A percentile compares a stretch with the other conserved stretches of the same genome.
These are phyloP conservation scores for Sitodiplosis mosellana DNA, from an alignment of 1,140 invertebrate species.

Conservation along the genomic window DNA sequence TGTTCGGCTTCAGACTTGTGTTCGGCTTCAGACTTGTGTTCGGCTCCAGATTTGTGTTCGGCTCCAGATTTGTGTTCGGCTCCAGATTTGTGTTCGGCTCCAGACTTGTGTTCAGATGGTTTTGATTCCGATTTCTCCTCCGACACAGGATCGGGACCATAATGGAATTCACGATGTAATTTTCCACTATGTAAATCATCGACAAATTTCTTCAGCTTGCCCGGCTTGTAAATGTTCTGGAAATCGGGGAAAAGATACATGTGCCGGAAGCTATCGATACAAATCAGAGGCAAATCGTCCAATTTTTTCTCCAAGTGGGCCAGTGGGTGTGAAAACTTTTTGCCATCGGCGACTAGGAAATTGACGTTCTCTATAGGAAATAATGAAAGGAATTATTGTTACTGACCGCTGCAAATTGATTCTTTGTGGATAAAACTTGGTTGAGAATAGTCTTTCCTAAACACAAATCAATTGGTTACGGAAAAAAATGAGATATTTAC, in stretches of 20 bases:
- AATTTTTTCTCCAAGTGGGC: constrained; percentile 89
- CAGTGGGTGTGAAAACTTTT: constrained; percentile 92
- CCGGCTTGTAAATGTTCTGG: constrained; percentile 56
- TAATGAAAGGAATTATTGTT: no score
- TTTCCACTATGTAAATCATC: constrained; percentile 93
- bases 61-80: no score
- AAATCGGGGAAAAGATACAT: constrained; percentile 91
- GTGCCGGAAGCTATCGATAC: constrained; percentile 97
- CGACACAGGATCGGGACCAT: constrained; percentile 59
- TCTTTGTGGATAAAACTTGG: not conserved
- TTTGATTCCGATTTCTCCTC: constrained; percentile 4
- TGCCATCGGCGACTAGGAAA: constrained; percentile 91
- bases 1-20: no score
- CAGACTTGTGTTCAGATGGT: no score
- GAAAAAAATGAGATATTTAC: constrained; percentile 35
- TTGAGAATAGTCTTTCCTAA: not conserved
- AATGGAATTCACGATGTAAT: constrained; percentile 92
- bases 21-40: no score
- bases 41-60: no score
- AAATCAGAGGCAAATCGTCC: constrained; percentile 84
- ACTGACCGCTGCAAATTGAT: no score
- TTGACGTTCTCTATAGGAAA: constrained; percentile 67
- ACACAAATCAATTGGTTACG: no score
- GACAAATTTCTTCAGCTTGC: constrained; percentile 76
- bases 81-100: no score